These are phyloP conservation scores for Andrena marginata DNA, from an alignment of 2,888 invertebrate species.

Conservation along the genomic window DNA sequence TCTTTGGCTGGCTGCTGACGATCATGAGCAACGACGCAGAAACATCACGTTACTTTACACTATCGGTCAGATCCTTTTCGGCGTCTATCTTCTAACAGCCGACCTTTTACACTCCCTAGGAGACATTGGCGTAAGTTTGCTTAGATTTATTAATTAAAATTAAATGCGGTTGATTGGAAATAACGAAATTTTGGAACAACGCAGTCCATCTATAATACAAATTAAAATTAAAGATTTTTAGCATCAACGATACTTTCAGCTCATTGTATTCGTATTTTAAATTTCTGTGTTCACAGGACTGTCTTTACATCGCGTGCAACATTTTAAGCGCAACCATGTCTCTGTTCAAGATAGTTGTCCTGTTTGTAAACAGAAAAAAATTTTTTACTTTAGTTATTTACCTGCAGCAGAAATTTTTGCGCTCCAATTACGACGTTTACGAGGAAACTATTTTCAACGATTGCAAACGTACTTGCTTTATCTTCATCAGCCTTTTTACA, in stretches of 20 bases:
- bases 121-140: constrained; percentile 66
- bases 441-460: constrained; percentile 27
- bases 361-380: constrained; percentile 50
- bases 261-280: neutral
- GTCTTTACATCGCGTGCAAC: constrained; percentile 53
- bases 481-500: constrained; percentile 42
- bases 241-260: constrained; percentile 26
- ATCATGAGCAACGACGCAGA: constrained; percentile 50
- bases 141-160: neutral
- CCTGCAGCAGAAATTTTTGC: constrained; percentile 46
- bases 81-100: constrained; percentile 30
- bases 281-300: constrained; percentile 33
- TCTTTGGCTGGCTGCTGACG: constrained; percentile 64
- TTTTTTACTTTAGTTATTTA: constrained; percentile 49
- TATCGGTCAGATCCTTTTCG: constrained; percentile 45
- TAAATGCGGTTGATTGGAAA: too few relatives aligned
- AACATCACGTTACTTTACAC: constrained; percentile 62
- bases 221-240: neutral
- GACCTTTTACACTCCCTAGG: constrained; percentile 65
- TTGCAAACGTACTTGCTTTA: constrained; percentile 19
- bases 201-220: too few relatives aligned
- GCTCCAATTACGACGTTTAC: constrained; percentile 27
- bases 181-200: too few relatives aligned
- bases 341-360: constrained; percentile 61
- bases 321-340: constrained; percentile 58